Evolutionary conservation across 2,113 vertebrate genomes (phyloP), one percentile per base, ranked within the genome.

Genomic region (Thamnaconus septentrionalis): DNA sequence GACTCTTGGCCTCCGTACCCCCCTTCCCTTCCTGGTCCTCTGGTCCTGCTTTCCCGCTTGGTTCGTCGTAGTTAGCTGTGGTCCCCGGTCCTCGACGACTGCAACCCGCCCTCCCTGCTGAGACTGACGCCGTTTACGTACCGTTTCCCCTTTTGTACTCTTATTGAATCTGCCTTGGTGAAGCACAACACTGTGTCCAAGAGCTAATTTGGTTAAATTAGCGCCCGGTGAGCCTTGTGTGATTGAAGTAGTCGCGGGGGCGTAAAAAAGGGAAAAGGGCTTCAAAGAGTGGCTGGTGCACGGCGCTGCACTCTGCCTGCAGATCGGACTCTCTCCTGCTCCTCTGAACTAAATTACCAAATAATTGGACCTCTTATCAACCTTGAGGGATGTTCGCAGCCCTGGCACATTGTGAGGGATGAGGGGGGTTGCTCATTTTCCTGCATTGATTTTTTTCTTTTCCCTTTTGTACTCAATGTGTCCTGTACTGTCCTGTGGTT

Each of bases 311-410:
- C 80, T 70, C 57, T 71, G 60, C 47, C 78, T 78, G 69, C 76
- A 85, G 69, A 82, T 69, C 41, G 65, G 81, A 82, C 79, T 67
- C 64, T 76, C 71, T 82, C 54, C 70, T 70, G 71, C 76, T 84
- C 70, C 66, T 82, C 78, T 85, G 76, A 89, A 83, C 67, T 80
- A 50, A 83, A 78, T 81, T 58, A 85, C 78, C 82, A 86, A 82
- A 84, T 88, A 84, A 85, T 82, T 78, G 84, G 82, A 90, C 82
- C 75, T 82, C 83, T 82, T 83, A 76, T 75, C 72, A 84, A 71
- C 85, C 77, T 80, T 80, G 80, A 78, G 79, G 79, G 86, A 83
- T 46, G 5, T 9, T 71, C 76, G 72, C 76, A 73, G 69, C 73
- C 76, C 76, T 66, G 42, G 71, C 73, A 73, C 18, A 31, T 31